These are phyloP conservation scores for Phrynocephalus vlangalii DNA, from an alignment of 2,797 vertebrate species.

Conservation along the genomic window DNA sequence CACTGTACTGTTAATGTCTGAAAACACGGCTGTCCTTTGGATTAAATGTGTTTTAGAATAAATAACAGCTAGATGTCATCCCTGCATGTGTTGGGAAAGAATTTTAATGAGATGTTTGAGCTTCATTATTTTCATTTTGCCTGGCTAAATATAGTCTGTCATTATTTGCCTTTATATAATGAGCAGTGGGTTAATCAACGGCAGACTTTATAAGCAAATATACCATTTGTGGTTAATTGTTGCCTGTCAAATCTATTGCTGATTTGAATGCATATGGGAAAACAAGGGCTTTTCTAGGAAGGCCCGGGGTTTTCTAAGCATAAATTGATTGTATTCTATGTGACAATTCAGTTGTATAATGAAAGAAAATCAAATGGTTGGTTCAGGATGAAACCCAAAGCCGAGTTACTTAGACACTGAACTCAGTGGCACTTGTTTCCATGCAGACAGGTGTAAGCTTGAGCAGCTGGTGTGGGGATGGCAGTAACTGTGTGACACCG, in stretches of 20 bases:
- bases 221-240: slow-evolving; percentile 16
- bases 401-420: background rate
- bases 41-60: slow-evolving; percentile 28
- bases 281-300: background rate
- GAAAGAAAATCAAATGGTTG: background rate
- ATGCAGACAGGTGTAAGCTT: background rate
- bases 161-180: slow-evolving; percentile 32
- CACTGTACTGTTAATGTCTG: background rate
- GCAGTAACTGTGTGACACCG: background rate
- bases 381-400: background rate
- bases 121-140: slow-evolving; percentile 6
- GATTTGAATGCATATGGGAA: background rate
- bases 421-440: background rate
- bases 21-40: background rate
- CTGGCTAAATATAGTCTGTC: slow-evolving; percentile 31
- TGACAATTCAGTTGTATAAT: background rate
- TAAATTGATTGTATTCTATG: background rate
- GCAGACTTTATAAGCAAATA: slow-evolving; percentile 14
- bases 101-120: slow-evolving; percentile 32
- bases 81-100: background rate
- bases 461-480: background rate
- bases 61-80: slow-evolving; percentile 10
- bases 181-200: slow-evolving; percentile 20
- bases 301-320: background rate
- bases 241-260: slow-evolving; percentile 4